A percentile compares a stretch with the other conserved stretches of the same genome.
phyloP scores from a whole-genome alignment of 2,113 vertebrate species.

The Sapajus apella region DNA sequence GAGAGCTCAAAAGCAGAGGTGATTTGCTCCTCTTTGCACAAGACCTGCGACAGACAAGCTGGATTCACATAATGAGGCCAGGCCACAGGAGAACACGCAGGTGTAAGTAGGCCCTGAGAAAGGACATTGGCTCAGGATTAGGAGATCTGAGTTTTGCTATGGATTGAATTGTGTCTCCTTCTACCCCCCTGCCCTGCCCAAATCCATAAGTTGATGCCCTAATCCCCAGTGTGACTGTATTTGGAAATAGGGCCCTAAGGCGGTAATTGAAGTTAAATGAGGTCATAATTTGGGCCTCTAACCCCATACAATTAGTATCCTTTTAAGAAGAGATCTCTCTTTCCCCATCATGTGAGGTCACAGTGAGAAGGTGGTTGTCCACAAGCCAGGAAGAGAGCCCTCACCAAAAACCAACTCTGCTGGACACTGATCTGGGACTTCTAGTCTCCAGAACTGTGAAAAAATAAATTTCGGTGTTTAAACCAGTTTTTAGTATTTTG shows the following conservation, averaged over 20 bases:
- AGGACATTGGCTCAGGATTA: rapidly evolving
- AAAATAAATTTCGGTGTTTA: background rate
- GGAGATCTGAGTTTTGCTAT: background rate
- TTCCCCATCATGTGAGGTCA: background rate
- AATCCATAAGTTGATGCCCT: background rate
- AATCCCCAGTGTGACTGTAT: background rate
- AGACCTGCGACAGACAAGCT: too few species aligned
- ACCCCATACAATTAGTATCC: background rate
- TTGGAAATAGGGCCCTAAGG: background rate
- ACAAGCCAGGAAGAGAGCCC: background rate
- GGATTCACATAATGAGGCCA: rapidly evolving
- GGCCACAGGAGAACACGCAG: background rate
- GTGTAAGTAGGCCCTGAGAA: background rate
- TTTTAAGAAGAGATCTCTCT: background rate
- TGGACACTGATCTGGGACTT: background rate
- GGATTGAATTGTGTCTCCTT: background rate
- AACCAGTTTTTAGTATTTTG: background rate
- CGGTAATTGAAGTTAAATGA: background rate
- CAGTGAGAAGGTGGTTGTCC: background rate
- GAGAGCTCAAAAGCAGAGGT: background rate
- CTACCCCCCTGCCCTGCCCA: too few species aligned
- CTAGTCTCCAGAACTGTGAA: background rate
- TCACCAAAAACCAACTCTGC: background rate
- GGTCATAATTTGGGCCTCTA: background rate
- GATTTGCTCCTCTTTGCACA: background rate